These are phyloP conservation scores for rat (Rattus norvegicus) DNA, from an alignment of 2,113 vertebrate species.

Conservation along the genomic window GRCr8 NC_086039.1:101106001-101106500, in stretches of 20 bases:
- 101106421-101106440: conserved; percentile 44
- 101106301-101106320: neutral
- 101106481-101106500: neutral
- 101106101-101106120: conserved; percentile 29
- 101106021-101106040: conserved; percentile 14
- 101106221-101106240: neutral
- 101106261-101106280: conserved; percentile 30
- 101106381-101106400: conserved; percentile 3
- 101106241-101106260: conserved; percentile 8
- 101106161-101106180: conserved; percentile 1
- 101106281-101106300: conserved; percentile 32
- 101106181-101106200: neutral
- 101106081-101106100: conserved; percentile 10
- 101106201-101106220: neutral
- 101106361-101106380: neutral
- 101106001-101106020: conserved; percentile 58
- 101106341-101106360: conserved; percentile 44
- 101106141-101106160: neutral
- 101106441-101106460: conserved; percentile 20
- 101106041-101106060: neutral
- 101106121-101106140: neutral
- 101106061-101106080: conserved; percentile 39
- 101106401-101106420: conserved; percentile 8
- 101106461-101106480: neutral
- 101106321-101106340: neutral